These are phyloP conservation scores for Phasianus colchicus DNA, from an alignment of 2,113 vertebrate genomes.

Conservation along the genomic window DNA sequence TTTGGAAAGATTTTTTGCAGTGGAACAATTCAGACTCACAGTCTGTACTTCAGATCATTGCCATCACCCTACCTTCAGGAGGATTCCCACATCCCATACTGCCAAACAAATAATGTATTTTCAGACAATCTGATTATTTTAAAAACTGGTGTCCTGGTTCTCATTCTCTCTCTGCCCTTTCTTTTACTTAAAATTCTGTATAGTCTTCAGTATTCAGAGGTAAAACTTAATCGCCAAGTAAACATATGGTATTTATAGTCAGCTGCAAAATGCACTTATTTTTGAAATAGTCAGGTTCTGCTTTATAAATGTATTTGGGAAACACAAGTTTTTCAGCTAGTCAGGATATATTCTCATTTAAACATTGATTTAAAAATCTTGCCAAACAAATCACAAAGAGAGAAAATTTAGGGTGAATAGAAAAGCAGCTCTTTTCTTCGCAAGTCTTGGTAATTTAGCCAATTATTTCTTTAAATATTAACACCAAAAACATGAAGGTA, in stretches of 20 bases:
- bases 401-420: slow-evolving; percentile 58
- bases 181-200: neutral
- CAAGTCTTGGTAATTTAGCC: slow-evolving; percentile 53
- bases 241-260: slow-evolving; percentile 4
- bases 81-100: neutral
- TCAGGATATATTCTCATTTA: slow-evolving; percentile 67
- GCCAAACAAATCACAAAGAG: slow-evolving; percentile 61
- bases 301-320: slow-evolving; percentile 68
- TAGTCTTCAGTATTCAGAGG: slow-evolving; percentile 13
- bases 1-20: neutral
- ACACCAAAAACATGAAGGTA: neutral
- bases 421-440: slow-evolving; percentile 61
- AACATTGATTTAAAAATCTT: slow-evolving; percentile 68
- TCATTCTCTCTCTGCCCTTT: neutral
- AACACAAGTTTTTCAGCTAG: slow-evolving; percentile 49
- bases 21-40: neutral
- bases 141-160: neutral
- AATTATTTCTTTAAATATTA: slow-evolving; percentile 61
- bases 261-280: slow-evolving; percentile 31
- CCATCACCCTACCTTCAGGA: neutral
- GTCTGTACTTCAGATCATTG: neutral
- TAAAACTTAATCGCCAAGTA: slow-evolving; percentile 27
- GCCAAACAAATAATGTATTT: neutral
- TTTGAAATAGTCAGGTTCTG: slow-evolving; percentile 48
- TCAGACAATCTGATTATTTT: neutral